Evolutionary conservation across 1,140 invertebrate species (phyloP), one percentile per base, ranked within the genome.

Genomic region (Littorina saxatilis): DNA sequence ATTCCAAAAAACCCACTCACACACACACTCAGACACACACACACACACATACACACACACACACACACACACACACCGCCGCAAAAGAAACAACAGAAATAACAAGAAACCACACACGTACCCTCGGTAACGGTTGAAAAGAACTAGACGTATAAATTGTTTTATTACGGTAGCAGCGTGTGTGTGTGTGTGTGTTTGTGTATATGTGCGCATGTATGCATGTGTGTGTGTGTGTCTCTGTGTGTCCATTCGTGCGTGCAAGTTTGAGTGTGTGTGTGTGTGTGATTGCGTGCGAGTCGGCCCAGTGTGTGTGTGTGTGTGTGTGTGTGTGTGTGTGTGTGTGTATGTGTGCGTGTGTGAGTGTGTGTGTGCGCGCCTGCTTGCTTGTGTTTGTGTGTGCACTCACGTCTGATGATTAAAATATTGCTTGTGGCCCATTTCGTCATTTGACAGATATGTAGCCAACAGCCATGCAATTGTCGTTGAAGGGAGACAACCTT

Each of bases 101-200:
- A 23, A 95, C 96, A 75, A 99, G 99, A n/a, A 17, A 95, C 96
- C 13, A n/a, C n/a, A n/a, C n/a, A n/a, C n/a, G n/a, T n/a, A n/a
- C n/a, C n/a, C n/a, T n/a, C n/a, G n/a, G n/a, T n/a, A n/a, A n/a
- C n/a, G n/a, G n/a, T n/a, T n/a, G n/a, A n/a, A n/a, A n/a, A n/a
- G n/a, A n/a, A n/a, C n/a, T n/a, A n/a, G n/a, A n/a, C n/a, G n/a
- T n/a, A n/a, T n/a, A n/a, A n/a, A n/a, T n/a, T n/a, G n/a, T 17
- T 47, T 47, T 17, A 47, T 47, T 47, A 47, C 5, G 7, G 43
- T 47, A 17, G 5, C 7, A 9, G 43, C n/a, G 55, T 58, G 55
- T 58, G 55, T 58, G 55, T 58, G 55, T 58, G 55, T 58, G 55
- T 58, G 55, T 58, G 55, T 58, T 9, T 58, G 55, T 58, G 55